Percentiles rank a stretch among this genome's conserved stretches.
These are phyloP conservation scores for Leucozona laternaria DNA, from an alignment of 2,888 invertebrate genomes.

Conservation along the genomic window DNA sequence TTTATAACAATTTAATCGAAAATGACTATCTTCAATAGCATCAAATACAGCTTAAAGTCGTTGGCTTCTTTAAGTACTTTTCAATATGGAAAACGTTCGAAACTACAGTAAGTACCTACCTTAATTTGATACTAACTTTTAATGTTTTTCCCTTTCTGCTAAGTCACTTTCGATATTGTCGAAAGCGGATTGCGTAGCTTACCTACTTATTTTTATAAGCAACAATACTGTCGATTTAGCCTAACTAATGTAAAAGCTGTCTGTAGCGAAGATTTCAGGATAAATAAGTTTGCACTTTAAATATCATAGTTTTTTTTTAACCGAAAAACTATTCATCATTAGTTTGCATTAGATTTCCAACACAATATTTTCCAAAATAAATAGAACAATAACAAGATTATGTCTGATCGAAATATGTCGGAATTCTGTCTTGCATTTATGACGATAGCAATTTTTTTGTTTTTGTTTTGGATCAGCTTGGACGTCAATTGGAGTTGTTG, in stretches of 20 bases:
- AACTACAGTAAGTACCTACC: conserved; percentile 54
- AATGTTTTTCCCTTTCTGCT: conserved; percentile 20
- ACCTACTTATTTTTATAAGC: conserved; percentile 27
- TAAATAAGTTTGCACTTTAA: not conserved
- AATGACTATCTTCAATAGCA: conserved; percentile 75
- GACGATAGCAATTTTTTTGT: conserved; percentile 34
- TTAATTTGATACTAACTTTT: not conserved
- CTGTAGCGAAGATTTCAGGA: not conserved
- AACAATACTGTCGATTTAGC: not conserved
- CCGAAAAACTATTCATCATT: too few relatives aligned
- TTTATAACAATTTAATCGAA: not conserved
- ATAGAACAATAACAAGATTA: conserved; percentile 8
- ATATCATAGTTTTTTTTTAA: too few relatives aligned
- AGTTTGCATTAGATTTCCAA: too few relatives aligned
- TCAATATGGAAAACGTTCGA: conserved; percentile 78
- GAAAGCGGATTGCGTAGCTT: conserved; percentile 44
- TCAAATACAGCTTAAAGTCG: conserved; percentile 78
- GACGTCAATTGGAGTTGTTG: conserved; percentile 45
- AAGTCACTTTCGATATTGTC: conserved; percentile 37
- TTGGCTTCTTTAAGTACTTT: conserved; percentile 79
- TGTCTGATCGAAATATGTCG: not conserved
- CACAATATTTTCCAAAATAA: not conserved
- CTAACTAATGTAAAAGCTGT: not conserved
- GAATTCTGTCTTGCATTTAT: conserved; percentile 11
- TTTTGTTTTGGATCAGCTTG: conserved; percentile 43